Conservation (phyloP, 2,113 vertebrate species). For the Aramus guarauna region DNA sequence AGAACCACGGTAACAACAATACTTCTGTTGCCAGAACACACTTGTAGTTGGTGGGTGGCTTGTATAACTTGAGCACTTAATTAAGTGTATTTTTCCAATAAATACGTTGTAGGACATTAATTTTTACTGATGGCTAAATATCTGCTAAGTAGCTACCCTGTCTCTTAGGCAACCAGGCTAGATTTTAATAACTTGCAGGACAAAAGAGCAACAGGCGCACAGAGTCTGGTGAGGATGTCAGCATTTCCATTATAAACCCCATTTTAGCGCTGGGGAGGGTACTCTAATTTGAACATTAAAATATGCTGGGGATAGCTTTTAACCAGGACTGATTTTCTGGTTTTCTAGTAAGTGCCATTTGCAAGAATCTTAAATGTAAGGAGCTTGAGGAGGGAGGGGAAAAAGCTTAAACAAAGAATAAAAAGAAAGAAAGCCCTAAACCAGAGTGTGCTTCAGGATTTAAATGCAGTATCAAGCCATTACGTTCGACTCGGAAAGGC, state of each 20-base stretch:
- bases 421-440: not conserved
- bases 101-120: conserved; percentile 41
- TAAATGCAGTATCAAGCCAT: not conserved
- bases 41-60: conserved; percentile 36
- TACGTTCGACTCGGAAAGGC: not conserved
- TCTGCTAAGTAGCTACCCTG: conserved; percentile 44
- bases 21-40: conserved; percentile 36
- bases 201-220: not conserved
- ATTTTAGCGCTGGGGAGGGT: not conserved
- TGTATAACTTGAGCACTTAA: conserved; percentile 45
- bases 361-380: not conserved
- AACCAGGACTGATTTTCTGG: not conserved
- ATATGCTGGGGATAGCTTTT: conserved; percentile 16
- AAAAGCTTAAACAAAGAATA: not conserved
- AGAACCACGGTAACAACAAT: conserved; percentile 25
- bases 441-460: not conserved
- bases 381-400: not conserved
- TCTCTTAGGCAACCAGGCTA: conserved; percentile 52
- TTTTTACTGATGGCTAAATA: conserved; percentile 64
- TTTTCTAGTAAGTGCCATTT: conserved; percentile 18
- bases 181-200: conserved; percentile 46
- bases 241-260: conserved; percentile 31
- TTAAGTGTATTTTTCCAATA: conserved; percentile 50
- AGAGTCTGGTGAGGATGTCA: conserved; percentile 16
- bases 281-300: conserved; percentile 20